A percentile compares a stretch with the other conserved stretches of the same genome.
Conservation (phyloP, 2,797 vertebrate genomes). For the Peromyscus eremicus region DNA sequence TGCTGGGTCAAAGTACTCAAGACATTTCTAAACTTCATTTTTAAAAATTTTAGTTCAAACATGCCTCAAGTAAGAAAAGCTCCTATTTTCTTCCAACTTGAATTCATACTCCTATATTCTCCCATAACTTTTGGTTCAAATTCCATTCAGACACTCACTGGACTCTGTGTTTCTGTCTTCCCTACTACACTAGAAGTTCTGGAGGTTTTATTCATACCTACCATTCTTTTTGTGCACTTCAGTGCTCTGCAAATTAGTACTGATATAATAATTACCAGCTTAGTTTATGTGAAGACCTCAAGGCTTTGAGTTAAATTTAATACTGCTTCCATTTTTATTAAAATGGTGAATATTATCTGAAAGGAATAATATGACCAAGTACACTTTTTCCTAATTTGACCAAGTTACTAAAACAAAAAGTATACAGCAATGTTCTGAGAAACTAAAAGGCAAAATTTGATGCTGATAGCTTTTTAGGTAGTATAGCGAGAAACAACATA, state of each 20-base stretch:
- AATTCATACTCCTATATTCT: background rate
- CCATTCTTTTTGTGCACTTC: background rate
- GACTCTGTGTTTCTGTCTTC: background rate
- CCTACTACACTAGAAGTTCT: background rate
- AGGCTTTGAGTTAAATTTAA: background rate
- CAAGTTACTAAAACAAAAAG: background rate
- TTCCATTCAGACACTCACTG: slow-evolving; percentile 17
- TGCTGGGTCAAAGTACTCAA: background rate
- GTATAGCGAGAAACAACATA: background rate
- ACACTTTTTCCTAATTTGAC: background rate
- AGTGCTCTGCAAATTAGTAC: background rate
- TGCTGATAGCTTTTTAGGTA: background rate
- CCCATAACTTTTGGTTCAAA: background rate
- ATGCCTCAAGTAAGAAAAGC: background rate
- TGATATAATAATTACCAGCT: background rate
- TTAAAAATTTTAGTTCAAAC: slow-evolving; percentile 3
- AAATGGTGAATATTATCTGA: background rate
- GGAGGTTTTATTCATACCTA: background rate
- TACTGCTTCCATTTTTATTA: background rate
- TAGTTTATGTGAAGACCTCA: background rate
- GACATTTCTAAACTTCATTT: background rate
- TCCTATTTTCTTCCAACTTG: background rate
- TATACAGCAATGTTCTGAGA: background rate
- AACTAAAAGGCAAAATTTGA: background rate
- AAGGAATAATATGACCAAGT: background rate